Evolutionary conservation across 2,797 vertebrate genomes (phyloP).

Genomic region (Enteromius afrohamiltoni): DNA sequence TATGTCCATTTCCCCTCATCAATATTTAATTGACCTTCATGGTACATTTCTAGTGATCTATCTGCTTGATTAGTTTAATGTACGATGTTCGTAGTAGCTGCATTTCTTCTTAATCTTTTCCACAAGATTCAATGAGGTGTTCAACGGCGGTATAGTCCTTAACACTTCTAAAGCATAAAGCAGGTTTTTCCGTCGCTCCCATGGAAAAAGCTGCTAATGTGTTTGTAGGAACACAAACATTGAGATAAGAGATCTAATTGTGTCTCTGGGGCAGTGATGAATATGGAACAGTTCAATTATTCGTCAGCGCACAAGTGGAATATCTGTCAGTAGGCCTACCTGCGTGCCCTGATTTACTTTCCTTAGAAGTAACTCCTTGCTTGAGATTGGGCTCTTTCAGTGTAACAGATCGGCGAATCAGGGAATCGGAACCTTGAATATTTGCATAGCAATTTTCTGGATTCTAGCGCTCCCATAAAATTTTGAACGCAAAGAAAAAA

Average conservation of each 20-base stretch:
- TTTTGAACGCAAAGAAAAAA: slow-evolving; percentile 19
- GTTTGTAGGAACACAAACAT: slow-evolving; percentile 46
- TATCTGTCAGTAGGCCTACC: slow-evolving; percentile 47
- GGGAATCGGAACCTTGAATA: slow-evolving; percentile 42
- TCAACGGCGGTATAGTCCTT: slow-evolving; percentile 5
- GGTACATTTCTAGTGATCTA: slow-evolving; percentile 20
- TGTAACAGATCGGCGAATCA: slow-evolving; percentile 41
- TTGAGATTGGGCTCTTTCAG: slow-evolving; percentile 27
- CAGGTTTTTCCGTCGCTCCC: not conserved
- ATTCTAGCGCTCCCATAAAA: slow-evolving; percentile 8
- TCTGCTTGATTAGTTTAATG: slow-evolving; percentile 38
- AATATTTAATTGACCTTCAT: slow-evolving; percentile 33
- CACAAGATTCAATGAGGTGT: slow-evolving; percentile 15
- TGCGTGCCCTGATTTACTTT: slow-evolving; percentile 49
- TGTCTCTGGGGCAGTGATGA: slow-evolving; percentile 72
- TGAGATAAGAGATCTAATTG: slow-evolving; percentile 71
- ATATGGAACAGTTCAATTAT: slow-evolving; percentile 57
- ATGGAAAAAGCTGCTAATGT: slow-evolving; percentile 41
- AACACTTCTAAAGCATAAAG: slow-evolving; percentile 10
- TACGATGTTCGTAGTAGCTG: not conserved
- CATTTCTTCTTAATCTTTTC: slow-evolving; percentile 9
- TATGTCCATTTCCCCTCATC: slow-evolving; percentile 9
- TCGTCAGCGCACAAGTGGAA: slow-evolving; percentile 26
- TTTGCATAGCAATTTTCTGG: slow-evolving; percentile 45
- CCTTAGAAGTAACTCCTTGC: slow-evolving; percentile 37